Evolutionary conservation across 2,797 vertebrate species (phyloP).

Genomic region (Aeoliscus strigatus): DNA sequence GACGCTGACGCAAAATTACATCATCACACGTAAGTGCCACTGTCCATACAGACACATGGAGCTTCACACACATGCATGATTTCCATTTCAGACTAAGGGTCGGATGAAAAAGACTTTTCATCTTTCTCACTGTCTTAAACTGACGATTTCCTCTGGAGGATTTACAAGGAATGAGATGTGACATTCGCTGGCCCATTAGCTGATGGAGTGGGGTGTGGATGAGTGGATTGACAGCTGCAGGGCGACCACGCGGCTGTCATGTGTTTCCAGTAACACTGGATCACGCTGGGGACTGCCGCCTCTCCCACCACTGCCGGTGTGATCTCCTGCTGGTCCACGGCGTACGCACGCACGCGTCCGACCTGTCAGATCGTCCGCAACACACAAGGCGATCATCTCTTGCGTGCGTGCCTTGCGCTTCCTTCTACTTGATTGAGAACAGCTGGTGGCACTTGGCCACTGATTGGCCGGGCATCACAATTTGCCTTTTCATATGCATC

Average conservation of each 20-base stretch:
- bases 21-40: constrained; percentile 91
- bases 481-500: constrained; percentile 41
- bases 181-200: constrained; percentile 58
- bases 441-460: constrained; percentile 17
- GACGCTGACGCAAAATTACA: constrained; percentile 94
- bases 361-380: constrained; percentile 35
- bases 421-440: constrained; percentile 19
- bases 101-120: too few species aligned
- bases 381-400: constrained; percentile 50
- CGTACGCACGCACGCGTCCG: constrained; percentile 3
- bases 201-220: constrained; percentile 45
- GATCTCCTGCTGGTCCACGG: constrained; percentile 35
- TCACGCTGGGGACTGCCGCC: constrained; percentile 53
- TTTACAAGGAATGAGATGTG: constrained; percentile 24
- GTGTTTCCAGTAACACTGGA: constrained; percentile 47
- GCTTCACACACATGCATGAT: constrained; percentile 6
- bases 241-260: constrained; percentile 60
- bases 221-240: constrained; percentile 41
- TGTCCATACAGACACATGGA: too few species aligned
- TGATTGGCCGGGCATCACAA: constrained; percentile 40
- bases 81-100: too few species aligned
- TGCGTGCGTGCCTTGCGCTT: constrained; percentile 39
- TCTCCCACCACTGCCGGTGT: constrained; percentile 47
- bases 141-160: not conserved
- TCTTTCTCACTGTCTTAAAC: constrained; percentile 10